These are phyloP conservation scores for Kuschelorhynchus macadamiae DNA, from an alignment of 2,888 invertebrate genomes.

Conservation along the genomic window DNA sequence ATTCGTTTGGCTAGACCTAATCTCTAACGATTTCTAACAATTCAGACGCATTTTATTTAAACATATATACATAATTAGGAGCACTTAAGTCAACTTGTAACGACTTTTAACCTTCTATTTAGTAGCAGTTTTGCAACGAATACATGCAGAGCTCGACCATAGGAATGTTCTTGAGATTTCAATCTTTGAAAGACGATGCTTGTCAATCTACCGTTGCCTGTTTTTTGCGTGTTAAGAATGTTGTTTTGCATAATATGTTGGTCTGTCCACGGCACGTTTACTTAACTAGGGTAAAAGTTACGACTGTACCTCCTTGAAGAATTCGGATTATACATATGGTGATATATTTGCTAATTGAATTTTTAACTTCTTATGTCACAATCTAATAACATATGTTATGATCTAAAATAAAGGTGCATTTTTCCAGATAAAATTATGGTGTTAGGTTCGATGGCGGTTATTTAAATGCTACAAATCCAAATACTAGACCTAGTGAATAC, in stretches of 20 bases:
- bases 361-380: too few species aligned
- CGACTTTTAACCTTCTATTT: constrained; percentile 46
- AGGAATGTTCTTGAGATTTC: constrained; percentile 44
- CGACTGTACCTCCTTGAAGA: too few species aligned
- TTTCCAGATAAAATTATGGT: too few species aligned
- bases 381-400: too few species aligned
- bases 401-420: too few species aligned
- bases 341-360: too few species aligned
- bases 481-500: too few species aligned
- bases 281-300: constrained; percentile 18
- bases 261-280: constrained; percentile 8
- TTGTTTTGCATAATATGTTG: constrained; percentile 38
- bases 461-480: too few species aligned
- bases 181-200: constrained; percentile 47
- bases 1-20: neutral
- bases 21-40: neutral
- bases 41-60: constrained; percentile 29
- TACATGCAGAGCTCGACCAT: constrained; percentile 39
- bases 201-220: constrained; percentile 45
- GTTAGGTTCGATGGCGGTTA: too few species aligned
- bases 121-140: constrained; percentile 46
- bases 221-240: constrained; percentile 25
- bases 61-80: constrained; percentile 44
- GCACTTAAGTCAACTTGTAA: constrained; percentile 46
- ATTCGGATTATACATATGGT: too few species aligned